These are phyloP conservation scores for Ariopsis seemanni DNA, from an alignment of 2,113 vertebrate genomes.

Conservation along the genomic window DNA sequence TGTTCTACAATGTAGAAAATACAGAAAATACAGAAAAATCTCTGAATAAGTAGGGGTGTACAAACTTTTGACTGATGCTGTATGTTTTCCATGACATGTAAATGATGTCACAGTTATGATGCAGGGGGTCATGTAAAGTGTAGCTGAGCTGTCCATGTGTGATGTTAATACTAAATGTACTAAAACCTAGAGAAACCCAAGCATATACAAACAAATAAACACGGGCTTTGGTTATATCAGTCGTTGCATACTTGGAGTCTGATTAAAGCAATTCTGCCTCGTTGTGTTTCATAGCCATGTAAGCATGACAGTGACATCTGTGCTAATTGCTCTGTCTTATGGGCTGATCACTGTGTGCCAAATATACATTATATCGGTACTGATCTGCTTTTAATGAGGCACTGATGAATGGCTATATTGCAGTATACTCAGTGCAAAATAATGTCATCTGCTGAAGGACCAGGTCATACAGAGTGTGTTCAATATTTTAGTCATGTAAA, in stretches of 20 bases:
- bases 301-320: constrained; percentile 45
- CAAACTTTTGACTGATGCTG: no score
- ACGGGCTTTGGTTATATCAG: neutral
- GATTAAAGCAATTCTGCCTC: constrained; percentile 34
- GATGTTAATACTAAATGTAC: neutral
- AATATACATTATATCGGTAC: constrained; percentile 46
- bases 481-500: constrained; percentile 21
- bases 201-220: neutral
- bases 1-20: no score
- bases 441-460: constrained; percentile 34
- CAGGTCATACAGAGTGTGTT: constrained; percentile 33
- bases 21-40: no score
- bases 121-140: no score
- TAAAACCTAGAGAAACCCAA: neutral
- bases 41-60: no score
- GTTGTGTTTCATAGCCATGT: constrained; percentile 19
- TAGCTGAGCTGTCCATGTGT: neutral
- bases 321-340: constrained; percentile 42
- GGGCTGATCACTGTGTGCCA: constrained; percentile 25
- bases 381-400: constrained; percentile 42
- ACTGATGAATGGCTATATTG: constrained; percentile 31
- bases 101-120: neutral
- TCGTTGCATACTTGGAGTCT: constrained; percentile 1
- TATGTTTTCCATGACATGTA: neutral
- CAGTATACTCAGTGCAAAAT: constrained; percentile 31